A percentile compares a stretch with the other conserved stretches of the same genome.
These are phyloP conservation scores for Ondatra zibethicus DNA, from an alignment of 2,113 vertebrate genomes.

Conservation along the genomic window DNA sequence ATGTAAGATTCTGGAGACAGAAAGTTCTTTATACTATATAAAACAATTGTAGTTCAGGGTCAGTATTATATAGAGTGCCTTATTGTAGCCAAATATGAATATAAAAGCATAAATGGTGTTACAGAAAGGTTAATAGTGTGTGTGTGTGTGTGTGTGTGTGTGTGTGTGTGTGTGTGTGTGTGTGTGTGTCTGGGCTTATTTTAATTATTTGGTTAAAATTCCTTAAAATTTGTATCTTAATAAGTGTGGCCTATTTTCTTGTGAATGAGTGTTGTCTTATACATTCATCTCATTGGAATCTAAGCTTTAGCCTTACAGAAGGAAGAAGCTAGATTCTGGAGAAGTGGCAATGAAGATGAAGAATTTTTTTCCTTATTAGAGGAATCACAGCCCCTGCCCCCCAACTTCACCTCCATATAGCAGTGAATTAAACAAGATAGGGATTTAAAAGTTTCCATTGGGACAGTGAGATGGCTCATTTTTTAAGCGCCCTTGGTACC, in stretches of 20 bases:
- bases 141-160: not conserved
- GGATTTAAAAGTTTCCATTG: not conserved
- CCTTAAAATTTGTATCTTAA: conserved; percentile 33
- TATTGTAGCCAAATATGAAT: not conserved
- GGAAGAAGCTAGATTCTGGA: not conserved
- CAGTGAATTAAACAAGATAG: not conserved
- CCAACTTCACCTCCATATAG: not conserved
- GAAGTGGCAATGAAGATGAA: not conserved
- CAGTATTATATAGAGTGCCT: not conserved
- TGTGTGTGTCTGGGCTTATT: not conserved
- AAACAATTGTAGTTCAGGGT: not conserved
- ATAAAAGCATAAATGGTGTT: conserved; percentile 26
- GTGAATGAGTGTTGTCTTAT: not conserved
- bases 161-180: not conserved
- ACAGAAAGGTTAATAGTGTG: not conserved
- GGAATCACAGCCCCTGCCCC: not conserved
- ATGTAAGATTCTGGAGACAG: not conserved
- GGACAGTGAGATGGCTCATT: not conserved
- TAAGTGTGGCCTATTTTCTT: conserved; percentile 54
- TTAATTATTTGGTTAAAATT: conserved; percentile 48
- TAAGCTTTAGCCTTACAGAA: not conserved
- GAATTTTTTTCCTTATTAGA: not conserved
- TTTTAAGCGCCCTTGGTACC: not conserved
- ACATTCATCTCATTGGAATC: not conserved
- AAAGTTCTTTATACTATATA: not conserved